Evolutionary conservation across 2,113 vertebrate species (phyloP), one percentile per base, ranked within the genome.

Genomic region (Zosterops pallidus): DNA sequence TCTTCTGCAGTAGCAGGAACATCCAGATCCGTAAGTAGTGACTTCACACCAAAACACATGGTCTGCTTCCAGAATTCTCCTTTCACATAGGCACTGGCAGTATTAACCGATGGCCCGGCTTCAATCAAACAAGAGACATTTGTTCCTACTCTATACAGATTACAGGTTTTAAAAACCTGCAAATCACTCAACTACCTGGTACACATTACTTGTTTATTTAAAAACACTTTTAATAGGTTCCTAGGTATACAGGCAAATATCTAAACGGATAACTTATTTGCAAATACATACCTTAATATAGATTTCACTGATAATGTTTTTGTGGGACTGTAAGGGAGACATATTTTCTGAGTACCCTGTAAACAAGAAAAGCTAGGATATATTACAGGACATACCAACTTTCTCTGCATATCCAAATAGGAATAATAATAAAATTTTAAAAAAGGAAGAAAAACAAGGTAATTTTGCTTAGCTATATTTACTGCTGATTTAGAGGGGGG

Each of bases 241-340:
- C 63, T 33, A 33, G 15, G 23, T 26, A 44, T 17, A 53, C 3
- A 18, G 5, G 64, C 7, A 65, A 74, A 33, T 55, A 78, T 8
- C 35, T 52, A 47, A 76, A 50, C 12, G 7, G 14, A 5, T 20
- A 72, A 47, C 12, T 68, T 46, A 25, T 8, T 53, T 26, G 10
- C 56, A 55, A 68, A 94, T 42, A 96, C 98, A 97, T 97, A 99
- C 99, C 99, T 99, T 98, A 99, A 98, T 97, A 99, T 99, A 96
- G 99, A 99, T 98, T 99, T 99, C 97, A 99, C 99, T 63, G 99
- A 99, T 90, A 99, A 98, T 33, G 99, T 99, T 98, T 99, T 99
- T 68, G 99, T 99, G 59, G 99, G 99, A 96, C 99, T 99, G 95
- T 99, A 99, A 65, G 99, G 99, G 91, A 99, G 99, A 98, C 99